Evolutionary conservation across 2,888 invertebrate genomes (phyloP).

Genomic region (Agrochola lychnidis): DNA sequence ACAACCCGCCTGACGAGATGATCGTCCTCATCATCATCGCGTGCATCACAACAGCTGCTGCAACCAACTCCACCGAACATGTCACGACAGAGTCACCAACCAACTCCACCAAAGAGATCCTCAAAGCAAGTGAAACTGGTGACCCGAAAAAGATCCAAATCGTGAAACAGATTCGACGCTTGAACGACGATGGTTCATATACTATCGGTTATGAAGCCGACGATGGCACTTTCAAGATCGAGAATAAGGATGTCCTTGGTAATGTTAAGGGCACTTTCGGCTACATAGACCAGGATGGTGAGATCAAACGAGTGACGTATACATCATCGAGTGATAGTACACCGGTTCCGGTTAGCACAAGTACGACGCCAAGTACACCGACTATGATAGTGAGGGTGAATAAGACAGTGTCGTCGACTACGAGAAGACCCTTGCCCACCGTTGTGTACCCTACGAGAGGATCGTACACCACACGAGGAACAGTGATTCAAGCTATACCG

Average conservation of each 20-base stretch:
- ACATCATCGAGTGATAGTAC: conserved; percentile 89
- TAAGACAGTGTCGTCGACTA: conserved; percentile 89
- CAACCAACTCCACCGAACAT: conserved; percentile 74
- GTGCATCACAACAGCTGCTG: conserved; percentile 77
- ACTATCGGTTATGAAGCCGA: conserved; percentile 96
- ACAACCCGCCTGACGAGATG: conserved; percentile 85
- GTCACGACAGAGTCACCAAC: conserved; percentile 74
- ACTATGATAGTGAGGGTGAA: conserved; percentile 88
- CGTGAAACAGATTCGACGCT: conserved; percentile 94
- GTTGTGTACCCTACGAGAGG: conserved; percentile 89
- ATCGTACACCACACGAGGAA: conserved; percentile 90
- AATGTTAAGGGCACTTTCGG: conserved; percentile 96
- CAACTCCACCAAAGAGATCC: conserved; percentile 89
- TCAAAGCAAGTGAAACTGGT: conserved; percentile 92
- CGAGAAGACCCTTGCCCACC: conserved; percentile 88
- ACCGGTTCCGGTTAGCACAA: conserved; percentile 81
- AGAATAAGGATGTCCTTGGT: conserved; percentile 94
- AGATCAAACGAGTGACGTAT: conserved; percentile 95
- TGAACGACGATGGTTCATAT: conserved; percentile 96
- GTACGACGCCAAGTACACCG: conserved; percentile 80
- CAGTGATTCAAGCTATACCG: conserved; percentile 92
- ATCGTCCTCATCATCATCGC: conserved; percentile 82
- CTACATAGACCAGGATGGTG: conserved; percentile 94
- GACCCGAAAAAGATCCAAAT: conserved; percentile 94
- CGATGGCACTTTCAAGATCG: conserved; percentile 96